Base-by-base conservation (phyloP, 2,888 invertebrate species). In the Archips crataeganus region DNA sequence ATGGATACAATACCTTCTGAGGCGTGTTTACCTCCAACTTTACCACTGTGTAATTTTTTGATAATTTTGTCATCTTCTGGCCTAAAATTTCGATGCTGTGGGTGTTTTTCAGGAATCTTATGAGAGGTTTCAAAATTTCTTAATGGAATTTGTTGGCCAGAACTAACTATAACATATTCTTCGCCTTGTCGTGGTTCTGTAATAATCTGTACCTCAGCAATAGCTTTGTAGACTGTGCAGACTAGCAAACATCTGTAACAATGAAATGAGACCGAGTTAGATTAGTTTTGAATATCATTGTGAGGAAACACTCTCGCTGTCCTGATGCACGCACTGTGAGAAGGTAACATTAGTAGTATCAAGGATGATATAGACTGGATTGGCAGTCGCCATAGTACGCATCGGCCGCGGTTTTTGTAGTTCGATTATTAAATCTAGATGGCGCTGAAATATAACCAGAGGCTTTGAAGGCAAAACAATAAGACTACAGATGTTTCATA, bases 81-180 rank as follows among this genome's bases (percentile, higher is more conserved):
- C 75, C 90, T 90, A 11, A 88, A 79, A 59, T 88, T 78, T 66
- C 90, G 87, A 63, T 93, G 90, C 71, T 88, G 78, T 1, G 94
- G 91, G 76, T 94, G 90, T 80, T 93, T 92, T 15, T 94, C 95
- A 0, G 96, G 96, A 78, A 96, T 95, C 89, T 97, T 97, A 85
- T 97, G 97, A 2, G 97, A 94, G 2, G 97, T 96, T 89, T 97
- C 97, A 81, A 97, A 97, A 80, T 89, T 89, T 80, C 90, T 89
- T 39, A 94, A 71, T 1, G 94, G 91, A 36, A 93, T 94, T 79
- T 94, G 93, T 77, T 93, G 92, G 32, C 94, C 94, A 15, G 95
- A 93, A 80, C 96, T 96, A 72, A 96, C 95, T 80, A 95, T 93
- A 60, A 96, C 96, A 85, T 95, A 96, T 85, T 96, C 96, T 81